Conservation (phyloP, 2,797 vertebrate genomes). For the Capromys pilorides region DNA sequence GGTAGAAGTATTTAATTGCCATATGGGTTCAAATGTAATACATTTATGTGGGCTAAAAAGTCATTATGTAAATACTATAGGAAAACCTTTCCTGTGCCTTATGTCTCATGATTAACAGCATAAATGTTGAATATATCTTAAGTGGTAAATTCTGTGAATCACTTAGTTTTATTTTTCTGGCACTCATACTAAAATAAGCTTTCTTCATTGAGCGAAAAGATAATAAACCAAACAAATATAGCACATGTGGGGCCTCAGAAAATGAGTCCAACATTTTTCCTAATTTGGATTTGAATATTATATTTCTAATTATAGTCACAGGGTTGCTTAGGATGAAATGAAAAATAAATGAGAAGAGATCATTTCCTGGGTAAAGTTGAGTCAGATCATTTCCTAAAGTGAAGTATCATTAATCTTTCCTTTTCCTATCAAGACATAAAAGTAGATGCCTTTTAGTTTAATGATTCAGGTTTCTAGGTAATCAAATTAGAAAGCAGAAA, state of each 20-base stretch:
- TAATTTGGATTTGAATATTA: constrained; percentile 54
- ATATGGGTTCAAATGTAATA: neutral
- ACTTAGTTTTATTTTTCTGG: constrained; percentile 52
- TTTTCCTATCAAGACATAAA: constrained; percentile 37
- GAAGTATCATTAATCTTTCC: constrained; percentile 45
- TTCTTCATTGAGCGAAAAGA: constrained; percentile 46
- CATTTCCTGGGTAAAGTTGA: constrained; percentile 53
- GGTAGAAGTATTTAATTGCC: neutral
- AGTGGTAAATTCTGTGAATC: constrained; percentile 25
- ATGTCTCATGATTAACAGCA: neutral
- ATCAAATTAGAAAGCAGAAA: constrained; percentile 61
- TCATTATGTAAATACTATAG: neutral
- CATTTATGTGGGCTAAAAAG: neutral
- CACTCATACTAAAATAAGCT: constrained; percentile 37
- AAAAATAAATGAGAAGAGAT: constrained; percentile 57
- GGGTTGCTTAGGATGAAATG: constrained; percentile 49
- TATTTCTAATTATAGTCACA: constrained; percentile 65
- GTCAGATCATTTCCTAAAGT: constrained; percentile 48
- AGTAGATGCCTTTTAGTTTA: constrained; percentile 61
- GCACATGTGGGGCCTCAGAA: neutral
- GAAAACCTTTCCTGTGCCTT: constrained; percentile 6
- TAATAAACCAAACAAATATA: constrained; percentile 66
- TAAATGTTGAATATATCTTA: constrained; percentile 38
- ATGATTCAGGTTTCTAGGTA: constrained; percentile 63
- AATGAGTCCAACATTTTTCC: constrained; percentile 50